Conservation (phyloP, 2,888 invertebrate genomes). For the Leucoma salicis region DNA sequence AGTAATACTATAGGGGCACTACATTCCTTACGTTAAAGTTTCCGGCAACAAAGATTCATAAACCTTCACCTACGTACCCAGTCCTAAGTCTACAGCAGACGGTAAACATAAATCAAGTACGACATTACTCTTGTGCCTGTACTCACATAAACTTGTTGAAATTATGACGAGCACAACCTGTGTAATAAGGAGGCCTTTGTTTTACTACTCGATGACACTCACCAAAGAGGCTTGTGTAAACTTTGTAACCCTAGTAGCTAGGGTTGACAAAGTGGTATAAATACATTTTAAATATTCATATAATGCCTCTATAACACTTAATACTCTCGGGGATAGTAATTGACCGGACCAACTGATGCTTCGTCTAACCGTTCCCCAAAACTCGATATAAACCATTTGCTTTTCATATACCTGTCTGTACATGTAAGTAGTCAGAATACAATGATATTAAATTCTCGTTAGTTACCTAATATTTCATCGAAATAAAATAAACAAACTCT, state of each 20-base stretch:
- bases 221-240: slow-evolving; percentile 21
- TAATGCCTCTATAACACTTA: slow-evolving; percentile 8
- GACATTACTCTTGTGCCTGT: slow-evolving; percentile 36
- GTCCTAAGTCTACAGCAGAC: slow-evolving; percentile 34
- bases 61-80: slow-evolving; percentile 23
- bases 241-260: slow-evolving; percentile 22
- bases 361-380: background rate
- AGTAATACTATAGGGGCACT: slow-evolving; percentile 8
- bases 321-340: slow-evolving; percentile 7
- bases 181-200: slow-evolving; percentile 38
- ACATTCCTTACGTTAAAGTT: slow-evolving; percentile 21
- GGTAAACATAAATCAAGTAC: slow-evolving; percentile 38
- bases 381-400: too few relatives aligned
- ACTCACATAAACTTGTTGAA: slow-evolving; percentile 41
- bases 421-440: too few relatives aligned
- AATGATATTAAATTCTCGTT: too few relatives aligned
- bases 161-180: slow-evolving; percentile 42
- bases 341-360: slow-evolving; percentile 1
- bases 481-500: too few relatives aligned
- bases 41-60: slow-evolving; percentile 32
- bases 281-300: slow-evolving; percentile 15
- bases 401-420: too few relatives aligned
- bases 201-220: slow-evolving; percentile 44
- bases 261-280: slow-evolving; percentile 16
- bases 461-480: too few relatives aligned